Percentiles rank a stretch among this genome's conserved stretches.
Conservation (phyloP, 2,888 invertebrate genomes). For the Platerodrilus igneus region DNA sequence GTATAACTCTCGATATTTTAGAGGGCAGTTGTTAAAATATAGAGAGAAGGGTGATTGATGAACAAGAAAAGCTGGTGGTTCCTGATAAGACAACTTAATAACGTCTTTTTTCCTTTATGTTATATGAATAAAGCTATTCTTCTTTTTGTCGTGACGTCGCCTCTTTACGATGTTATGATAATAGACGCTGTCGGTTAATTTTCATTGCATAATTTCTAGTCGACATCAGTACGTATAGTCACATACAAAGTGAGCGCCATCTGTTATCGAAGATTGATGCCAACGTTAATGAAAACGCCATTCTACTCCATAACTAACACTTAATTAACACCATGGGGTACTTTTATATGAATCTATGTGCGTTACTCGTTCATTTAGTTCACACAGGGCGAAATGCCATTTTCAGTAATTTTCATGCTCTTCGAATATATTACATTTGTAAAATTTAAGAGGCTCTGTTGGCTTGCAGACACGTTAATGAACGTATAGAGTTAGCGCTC, state of each 20-base stretch:
- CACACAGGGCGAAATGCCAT: constrained; percentile 26
- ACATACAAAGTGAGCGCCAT: no score
- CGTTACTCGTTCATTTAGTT: constrained; percentile 30
- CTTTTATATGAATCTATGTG: constrained; percentile 38
- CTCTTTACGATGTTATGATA: no score
- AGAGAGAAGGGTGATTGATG: constrained; percentile 39
- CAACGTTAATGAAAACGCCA: constrained; percentile 30
- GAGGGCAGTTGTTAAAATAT: constrained; percentile 31
- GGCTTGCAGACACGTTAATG: no score
- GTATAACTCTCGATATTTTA: constrained; percentile 32
- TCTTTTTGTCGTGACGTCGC: no score
- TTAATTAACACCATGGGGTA: constrained; percentile 44
- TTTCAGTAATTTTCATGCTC: constrained; percentile 24
- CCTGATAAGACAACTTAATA: constrained; percentile 36
- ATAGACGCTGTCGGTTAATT: no score
- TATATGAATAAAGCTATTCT: no score
- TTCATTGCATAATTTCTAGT: no score
- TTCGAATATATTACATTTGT: no score
- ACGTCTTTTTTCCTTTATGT: no score
- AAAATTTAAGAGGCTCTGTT: no score
- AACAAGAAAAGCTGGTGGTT: constrained; percentile 37
- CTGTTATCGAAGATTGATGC: constrained; percentile 32
- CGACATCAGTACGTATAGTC: no score
- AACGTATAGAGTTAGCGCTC: no score
- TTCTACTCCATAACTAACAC: constrained; percentile 38